Percentiles rank a stretch among this genome's conserved stretches.
phyloP scores from a whole-genome alignment of 2,113 vertebrate species.

The Crotalus tigris region DNA sequence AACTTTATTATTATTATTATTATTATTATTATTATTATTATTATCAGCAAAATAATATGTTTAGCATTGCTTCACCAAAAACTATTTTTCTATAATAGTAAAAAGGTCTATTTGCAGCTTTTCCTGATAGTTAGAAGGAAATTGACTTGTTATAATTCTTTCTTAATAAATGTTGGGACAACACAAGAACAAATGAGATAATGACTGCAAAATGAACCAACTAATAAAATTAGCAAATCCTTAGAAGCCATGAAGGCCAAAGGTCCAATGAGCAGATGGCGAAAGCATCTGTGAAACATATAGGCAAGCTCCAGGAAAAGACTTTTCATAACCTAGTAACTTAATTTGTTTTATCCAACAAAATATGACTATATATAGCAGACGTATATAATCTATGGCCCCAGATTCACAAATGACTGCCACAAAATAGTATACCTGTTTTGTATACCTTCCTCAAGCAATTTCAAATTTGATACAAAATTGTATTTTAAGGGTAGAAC shows the following conservation, averaged over 20 bases:
- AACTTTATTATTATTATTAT: too few relatives aligned
- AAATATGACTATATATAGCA: background rate
- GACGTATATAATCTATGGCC: background rate
- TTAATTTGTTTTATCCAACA: constrained; percentile 33
- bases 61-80: background rate
- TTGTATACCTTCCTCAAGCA: background rate
- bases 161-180: constrained; percentile 10
- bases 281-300: constrained; percentile 17
- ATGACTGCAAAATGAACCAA: constrained; percentile 2
- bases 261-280: constrained; percentile 5
- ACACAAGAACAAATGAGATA: constrained; percentile 21
- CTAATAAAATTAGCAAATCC: constrained; percentile 14
- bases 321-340: constrained; percentile 37
- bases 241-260: constrained; percentile 15
- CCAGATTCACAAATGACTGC: background rate
- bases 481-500: background rate
- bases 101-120: background rate
- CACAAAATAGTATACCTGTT: background rate
- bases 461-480: background rate
- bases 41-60: background rate
- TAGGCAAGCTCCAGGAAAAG: constrained; percentile 31
- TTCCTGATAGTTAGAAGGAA: background rate
- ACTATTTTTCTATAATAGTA: background rate
- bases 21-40: too few relatives aligned
- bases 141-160: constrained; percentile 18